Percentiles rank a stretch among this genome's conserved stretches.
Evolutionary conservation across 2,797 vertebrate genomes (phyloP).

Genomic region (Synaphobranchus kaupii): DNA sequence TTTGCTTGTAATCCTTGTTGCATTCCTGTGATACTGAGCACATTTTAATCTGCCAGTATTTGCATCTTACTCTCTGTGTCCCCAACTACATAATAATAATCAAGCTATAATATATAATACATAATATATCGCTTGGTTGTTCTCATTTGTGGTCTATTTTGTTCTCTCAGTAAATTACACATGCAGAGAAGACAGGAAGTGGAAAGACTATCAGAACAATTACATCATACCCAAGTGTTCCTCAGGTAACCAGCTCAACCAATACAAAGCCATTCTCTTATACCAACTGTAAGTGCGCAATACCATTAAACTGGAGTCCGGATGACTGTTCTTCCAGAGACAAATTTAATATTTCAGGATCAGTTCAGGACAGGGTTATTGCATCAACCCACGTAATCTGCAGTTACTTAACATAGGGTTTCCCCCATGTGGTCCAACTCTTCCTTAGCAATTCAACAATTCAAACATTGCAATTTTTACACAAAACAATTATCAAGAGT

Average conservation of each 20-base stretch:
- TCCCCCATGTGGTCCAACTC: no score
- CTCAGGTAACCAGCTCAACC: slow-evolving; percentile 58
- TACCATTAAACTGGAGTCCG: not conserved
- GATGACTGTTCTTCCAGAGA: not conserved
- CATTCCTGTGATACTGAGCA: not conserved
- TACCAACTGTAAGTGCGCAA: not conserved
- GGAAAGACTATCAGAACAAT: slow-evolving; percentile 54
- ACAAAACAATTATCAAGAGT: no score
- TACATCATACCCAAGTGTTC: slow-evolving; percentile 54
- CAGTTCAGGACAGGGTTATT: not conserved
- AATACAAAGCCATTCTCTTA: not conserved
- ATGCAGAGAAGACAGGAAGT: slow-evolving; percentile 64
- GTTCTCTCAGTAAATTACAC: slow-evolving; percentile 56
- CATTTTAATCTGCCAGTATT: not conserved
- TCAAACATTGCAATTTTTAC: no score
- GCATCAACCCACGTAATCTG: not conserved
- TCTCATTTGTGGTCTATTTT: slow-evolving; percentile 6
- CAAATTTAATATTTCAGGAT: no score
- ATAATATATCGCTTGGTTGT: no score
- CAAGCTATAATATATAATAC: not conserved
- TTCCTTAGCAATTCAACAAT: no score
- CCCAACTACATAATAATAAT: not conserved
- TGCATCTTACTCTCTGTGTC: not conserved
- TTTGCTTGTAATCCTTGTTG: not conserved
- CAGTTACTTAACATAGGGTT: not conserved